Conservation (phyloP, 2,888 invertebrate genomes). For the Adineta ricciae region DNA sequence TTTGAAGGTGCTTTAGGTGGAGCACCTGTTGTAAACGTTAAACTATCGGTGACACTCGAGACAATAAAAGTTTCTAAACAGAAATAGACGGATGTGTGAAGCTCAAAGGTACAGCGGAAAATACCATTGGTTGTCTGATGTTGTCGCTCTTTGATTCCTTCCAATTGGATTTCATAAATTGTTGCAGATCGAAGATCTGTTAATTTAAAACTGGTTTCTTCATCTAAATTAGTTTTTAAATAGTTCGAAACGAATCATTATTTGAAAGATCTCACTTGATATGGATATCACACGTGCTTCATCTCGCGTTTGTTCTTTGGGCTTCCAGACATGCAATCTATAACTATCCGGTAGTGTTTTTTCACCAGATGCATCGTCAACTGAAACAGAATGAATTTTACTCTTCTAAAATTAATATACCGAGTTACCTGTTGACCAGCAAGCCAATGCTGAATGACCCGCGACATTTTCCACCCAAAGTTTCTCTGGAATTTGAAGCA, state of each 20-base stretch:
- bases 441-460: constrained; percentile 49
- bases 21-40: constrained; percentile 44
- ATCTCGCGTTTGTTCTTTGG: not conserved
- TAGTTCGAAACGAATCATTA: no score
- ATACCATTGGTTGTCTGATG: not conserved
- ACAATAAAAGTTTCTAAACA: constrained; percentile 42
- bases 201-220: constrained; percentile 35
- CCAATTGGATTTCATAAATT: constrained; percentile 47
- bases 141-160: constrained; percentile 42
- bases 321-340: not conserved
- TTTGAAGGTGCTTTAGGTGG: constrained; percentile 47
- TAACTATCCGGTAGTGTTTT: not conserved
- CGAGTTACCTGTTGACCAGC: constrained; percentile 45
- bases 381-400: not conserved
- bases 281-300: not conserved
- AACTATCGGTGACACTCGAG: constrained; percentile 44
- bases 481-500: constrained; percentile 45
- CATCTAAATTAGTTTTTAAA: not conserved
- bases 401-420: not conserved
- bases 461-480: constrained; percentile 48
- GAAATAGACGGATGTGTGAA: no score
- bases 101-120: no score
- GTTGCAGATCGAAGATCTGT: constrained; percentile 43
- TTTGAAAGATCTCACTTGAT: not conserved
- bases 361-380: not conserved